Conservation (phyloP, 2,888 invertebrate species). For the Catocala sponsa region DNA sequence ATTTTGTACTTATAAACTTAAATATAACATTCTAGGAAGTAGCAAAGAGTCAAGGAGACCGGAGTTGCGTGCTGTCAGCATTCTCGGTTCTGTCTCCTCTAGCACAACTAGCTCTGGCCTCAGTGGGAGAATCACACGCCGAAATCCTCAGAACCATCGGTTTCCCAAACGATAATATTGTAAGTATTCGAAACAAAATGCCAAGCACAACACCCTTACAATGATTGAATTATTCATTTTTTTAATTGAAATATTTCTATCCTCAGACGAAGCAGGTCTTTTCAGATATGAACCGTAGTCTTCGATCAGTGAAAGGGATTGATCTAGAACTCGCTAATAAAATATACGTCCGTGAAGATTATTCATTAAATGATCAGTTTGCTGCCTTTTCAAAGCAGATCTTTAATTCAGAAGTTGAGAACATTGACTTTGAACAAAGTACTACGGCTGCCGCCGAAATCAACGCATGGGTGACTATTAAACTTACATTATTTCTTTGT, state of each 20-base stretch:
- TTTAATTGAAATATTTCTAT: background rate
- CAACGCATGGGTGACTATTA: conserved; percentile 90
- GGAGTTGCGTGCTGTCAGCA: conserved; percentile 79
- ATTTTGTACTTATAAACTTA: too few species aligned
- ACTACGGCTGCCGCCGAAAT: conserved; percentile 86
- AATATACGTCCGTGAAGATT: conserved; percentile 87
- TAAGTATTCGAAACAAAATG: conserved; percentile 37
- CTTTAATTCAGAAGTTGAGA: conserved; percentile 89
- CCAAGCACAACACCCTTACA: too few species aligned
- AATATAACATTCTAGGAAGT: conserved; percentile 50
- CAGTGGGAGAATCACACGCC: conserved; percentile 71
- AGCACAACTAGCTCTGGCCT: conserved; percentile 71
- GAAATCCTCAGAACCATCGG: conserved; percentile 70
- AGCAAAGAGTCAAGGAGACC: conserved; percentile 54
- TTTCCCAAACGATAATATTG: conserved; percentile 67
- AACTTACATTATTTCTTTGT: background rate
- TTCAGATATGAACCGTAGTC: conserved; percentile 49
- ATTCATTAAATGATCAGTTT: conserved; percentile 86
- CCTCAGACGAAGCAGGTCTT: conserved; percentile 72
- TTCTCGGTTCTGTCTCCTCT: conserved; percentile 79
- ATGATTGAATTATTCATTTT: background rate
- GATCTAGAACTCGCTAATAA: conserved; percentile 90
- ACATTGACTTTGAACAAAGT: conserved; percentile 88
- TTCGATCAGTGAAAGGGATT: conserved; percentile 76
- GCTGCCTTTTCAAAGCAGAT: conserved; percentile 82